Conservation (phyloP, 2,888 invertebrate genomes). For the Tetragonisca angustula region DNA sequence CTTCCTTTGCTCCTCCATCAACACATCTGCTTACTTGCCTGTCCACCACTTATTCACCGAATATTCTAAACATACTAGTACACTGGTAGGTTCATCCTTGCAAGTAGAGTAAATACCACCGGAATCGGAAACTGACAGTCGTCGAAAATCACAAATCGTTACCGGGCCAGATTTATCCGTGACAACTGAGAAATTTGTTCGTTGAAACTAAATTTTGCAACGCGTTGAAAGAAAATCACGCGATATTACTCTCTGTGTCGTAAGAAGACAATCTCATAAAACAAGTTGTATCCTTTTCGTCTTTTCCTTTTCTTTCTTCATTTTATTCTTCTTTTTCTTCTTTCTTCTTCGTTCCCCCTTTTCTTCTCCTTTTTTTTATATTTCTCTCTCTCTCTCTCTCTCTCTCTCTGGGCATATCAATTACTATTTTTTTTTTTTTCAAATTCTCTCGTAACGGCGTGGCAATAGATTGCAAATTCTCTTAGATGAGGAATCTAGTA, state of each 20-base stretch:
- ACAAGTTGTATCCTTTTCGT: not conserved
- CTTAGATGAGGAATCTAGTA: not conserved
- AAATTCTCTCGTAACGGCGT: not conserved
- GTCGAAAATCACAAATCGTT: not conserved
- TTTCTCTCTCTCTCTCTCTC: not conserved
- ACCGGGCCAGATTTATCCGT: not conserved
- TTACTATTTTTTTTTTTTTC: not conserved
- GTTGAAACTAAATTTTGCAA: not conserved
- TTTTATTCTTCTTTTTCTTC: not conserved
- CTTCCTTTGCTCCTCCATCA: conserved; percentile 46
- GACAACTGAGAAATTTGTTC: not conserved
- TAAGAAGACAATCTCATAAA: not conserved
- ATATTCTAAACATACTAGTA: not conserved
- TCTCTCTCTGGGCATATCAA: not conserved
- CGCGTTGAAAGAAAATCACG: not conserved
- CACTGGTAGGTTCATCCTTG: not conserved
- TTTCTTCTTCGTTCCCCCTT: not conserved
- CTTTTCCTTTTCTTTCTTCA: no score
- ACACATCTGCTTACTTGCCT: conserved; percentile 17
- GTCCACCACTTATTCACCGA: conserved; percentile 7
- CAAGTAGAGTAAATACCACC: not conserved
- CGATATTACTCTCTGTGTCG: not conserved
- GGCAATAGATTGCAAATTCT: not conserved
- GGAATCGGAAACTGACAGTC: not conserved
- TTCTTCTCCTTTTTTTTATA: no score